Base-by-base conservation (phyloP, 2,797 vertebrate genomes). In the Pseudochromis fuscus region DNA sequence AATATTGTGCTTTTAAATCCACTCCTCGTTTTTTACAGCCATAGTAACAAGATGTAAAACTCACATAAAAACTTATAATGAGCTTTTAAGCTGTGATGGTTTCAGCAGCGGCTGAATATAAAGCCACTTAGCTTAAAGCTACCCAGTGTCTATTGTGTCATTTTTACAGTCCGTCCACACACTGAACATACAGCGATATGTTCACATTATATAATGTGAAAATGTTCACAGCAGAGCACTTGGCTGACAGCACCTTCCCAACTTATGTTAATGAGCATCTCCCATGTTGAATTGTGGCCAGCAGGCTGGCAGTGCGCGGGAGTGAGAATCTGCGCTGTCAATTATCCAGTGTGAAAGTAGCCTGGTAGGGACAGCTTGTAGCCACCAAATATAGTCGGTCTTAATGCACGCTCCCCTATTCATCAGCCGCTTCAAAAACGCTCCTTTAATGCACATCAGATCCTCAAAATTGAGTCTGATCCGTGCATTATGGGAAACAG, bases 231-330 rank as follows among this genome's bases (percentile, higher is more conserved):
- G 33, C 52, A 69, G 66, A 77, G 19, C 50, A 65, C 75, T 72
- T 75, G 77, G 83, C 78, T 80, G 83, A 86, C 84, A 84, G 77
- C 60, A 71, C 52, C 68, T 74, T 77, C 71, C 72, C 70, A 83
- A 76, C 81, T 88, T 89, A 88, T 88, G 87, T 84, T 91, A 89
- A 89, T 89, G 83, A 91, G 84, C 77, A 53, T 82, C 51, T 86
- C 75, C 52, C 63, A 37, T 66, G 86, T 70, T 82, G 85, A 86
- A 75, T 30, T 40, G 77, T 77, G 86, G 77, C 88, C 85, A 86
- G 75, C 67, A 86, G 83, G 58, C 81, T 84, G 79, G 79, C 77
- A 77, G 79, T 76, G 81, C 49, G 75, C 72, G 77, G 77, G 81
- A 85, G 85, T 87, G 82, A 84, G 81, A 90, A 84, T 86, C 75